Base-by-base conservation (phyloP, 2,888 invertebrate species). In the Saturnia japonica region DNA sequence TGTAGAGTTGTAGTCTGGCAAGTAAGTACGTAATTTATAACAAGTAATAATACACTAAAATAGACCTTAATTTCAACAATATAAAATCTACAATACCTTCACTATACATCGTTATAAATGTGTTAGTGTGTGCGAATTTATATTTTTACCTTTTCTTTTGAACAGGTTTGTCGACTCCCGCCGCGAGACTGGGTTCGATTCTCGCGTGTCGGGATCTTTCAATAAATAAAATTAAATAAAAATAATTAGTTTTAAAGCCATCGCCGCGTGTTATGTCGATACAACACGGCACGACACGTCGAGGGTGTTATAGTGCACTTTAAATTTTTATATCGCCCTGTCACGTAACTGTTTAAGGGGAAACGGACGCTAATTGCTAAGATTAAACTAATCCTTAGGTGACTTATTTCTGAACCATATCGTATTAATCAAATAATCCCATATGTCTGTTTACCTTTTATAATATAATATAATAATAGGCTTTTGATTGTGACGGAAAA, bases 201-300 rank as follows among this genome's bases (percentile, higher is more conserved):
- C 84, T 89, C 82, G 87, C 90, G 89, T 89, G 87, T 79, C 74
- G 74, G 4, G 79, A 78, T 80, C 80, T 83, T 82, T 79, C 86
- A 89, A 89, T 90, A 91, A 91, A 91, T 86, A 89, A 91, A 89
- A 90, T 90, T 88, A 89, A 91, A 90, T 87, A 88, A 91, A 90
- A 88, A 90, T 88, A 91, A 91, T 91, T 90, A 88, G 87, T 86
- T 85, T 83, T 82, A 83, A 84, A 80, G 78, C 78, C 79, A 73
- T 75, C 75, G 73, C 77, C 75, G 76, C 77, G 80, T 82, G 85
- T 85, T 86, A 85, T 87, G 87, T 85, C 82, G 84, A 78, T 77
- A 72, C 83, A 84, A 60, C 57, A 28, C 28, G 57, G 87, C 91
- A 90, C 88, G 90, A 81, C 86, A 89, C 82, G 81, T 77, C 79